Base-by-base conservation (phyloP, 2,888 invertebrate genomes). In the Cantharis flavilabris region DNA sequence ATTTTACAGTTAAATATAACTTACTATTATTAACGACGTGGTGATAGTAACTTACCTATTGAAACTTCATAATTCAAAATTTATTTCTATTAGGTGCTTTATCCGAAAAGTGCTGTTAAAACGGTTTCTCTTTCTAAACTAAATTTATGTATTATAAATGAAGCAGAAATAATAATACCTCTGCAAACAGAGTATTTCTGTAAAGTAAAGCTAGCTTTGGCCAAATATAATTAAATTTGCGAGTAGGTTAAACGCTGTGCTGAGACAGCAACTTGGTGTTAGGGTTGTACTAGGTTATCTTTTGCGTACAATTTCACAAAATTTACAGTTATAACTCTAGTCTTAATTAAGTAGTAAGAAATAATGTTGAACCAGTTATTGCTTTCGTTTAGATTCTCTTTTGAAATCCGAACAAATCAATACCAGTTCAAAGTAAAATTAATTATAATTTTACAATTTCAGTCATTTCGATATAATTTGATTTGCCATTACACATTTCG, bases 221-320 rank as follows among this genome's bases (percentile, higher is more conserved):
- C 70, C 73, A 76, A 73, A 76, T 76, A 71, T 76, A 76, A 76
- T 76, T 76, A 76, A 76, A 76, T 76, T 76, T 76, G 73, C 73
- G 73, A 71, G 73, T 70, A 76, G 76, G 73, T 76, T 76, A 76
- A 76, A 76, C 62, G 76, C 73, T 76, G 67, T 71, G 71, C 73
- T 76, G 73, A 76, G 76, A 76, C 72, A 76, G 76, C 76, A 76
- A 72, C 49, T 76, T 73, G 72, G 76, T 76, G 70, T 73, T 76
- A 73, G 73, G 76, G 76, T 73, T 73, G 69, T 69, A 49, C 70
- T 76, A 76, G 76, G 76, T 76, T 76, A 76, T 76, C 76, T 76
- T 76, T 76, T 76, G 73, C 73, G 76, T 76, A 76, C 76, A 76
- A 76, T 76, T 76, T 76, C 76, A 65, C 73, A 76, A 76, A 76